Evolutionary conservation across 2,113 vertebrate genomes (phyloP), one percentile per base, ranked within the genome.

Genomic region (Chloropsis cyanopogon): DNA sequence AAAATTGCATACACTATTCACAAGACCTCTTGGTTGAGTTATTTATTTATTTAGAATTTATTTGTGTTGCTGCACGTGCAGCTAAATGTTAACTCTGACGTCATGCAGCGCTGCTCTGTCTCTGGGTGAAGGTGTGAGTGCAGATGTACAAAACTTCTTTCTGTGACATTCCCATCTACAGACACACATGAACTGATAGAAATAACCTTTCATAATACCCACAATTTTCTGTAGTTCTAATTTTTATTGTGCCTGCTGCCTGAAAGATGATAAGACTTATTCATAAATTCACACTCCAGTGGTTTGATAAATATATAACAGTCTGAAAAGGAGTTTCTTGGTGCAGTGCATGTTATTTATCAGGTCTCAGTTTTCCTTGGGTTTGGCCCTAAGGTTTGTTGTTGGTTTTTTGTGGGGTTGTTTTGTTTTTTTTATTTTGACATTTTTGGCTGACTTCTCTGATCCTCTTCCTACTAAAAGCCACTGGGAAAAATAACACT

Each of bases 301-400:
- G 96, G 92, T 97, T 96, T 98, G 97, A 98, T 97, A 97, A 98
- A 98, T 98, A 97, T 73, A 97, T 98, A 98, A 97, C 91, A 91
- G 73, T 78, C 93, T 97, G 95, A 96, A 97, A 97, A 97, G 94
- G 93, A 97, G 97, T 97, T 97, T 97, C 53, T 26, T 94, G 90
- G 92, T 95, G 96, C 95, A 96, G 80, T 94, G 96, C 89, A 92
- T 90, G 35, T 97, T 98, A 97, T 98, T 97, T 97, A 97, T 97
- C 97, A 97, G 95, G 80, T 91, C 76, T 94, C 78, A 79, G 88
- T 90, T 96, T 97, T 96, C 88, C 81, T 93, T 95, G 56, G 39
- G 33, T 97, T 97, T 96, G 59, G 73, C 76, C 93, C 90, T 86
- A 72, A 95, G 78, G 66, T 88, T 89, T 90, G 50, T 88, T 87